Conservation (phyloP, 1,140 invertebrate genomes). For the Drosophila carrolli region DNA sequence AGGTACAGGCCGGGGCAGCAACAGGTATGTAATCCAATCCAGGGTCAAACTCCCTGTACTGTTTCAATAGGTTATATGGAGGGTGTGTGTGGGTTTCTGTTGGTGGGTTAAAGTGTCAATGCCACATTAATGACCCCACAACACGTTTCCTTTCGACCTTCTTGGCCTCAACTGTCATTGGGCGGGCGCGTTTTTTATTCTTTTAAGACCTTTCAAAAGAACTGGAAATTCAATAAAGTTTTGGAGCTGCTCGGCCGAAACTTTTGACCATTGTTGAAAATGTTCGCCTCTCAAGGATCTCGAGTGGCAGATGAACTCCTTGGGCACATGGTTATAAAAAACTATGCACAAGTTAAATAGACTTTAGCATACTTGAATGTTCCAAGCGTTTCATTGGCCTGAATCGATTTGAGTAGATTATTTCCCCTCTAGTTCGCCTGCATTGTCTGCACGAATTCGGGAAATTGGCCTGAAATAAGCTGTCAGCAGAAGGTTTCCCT, state of each 20-base stretch:
- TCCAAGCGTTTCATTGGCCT: not conserved
- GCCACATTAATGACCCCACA: no score
- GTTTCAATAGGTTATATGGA: not conserved
- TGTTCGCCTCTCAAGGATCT: slow-evolving; percentile 11
- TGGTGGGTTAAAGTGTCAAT: no score
- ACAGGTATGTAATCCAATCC: slow-evolving; percentile 69
- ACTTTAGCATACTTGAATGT: slow-evolving; percentile 6
- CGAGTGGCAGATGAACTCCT: slow-evolving; percentile 9
- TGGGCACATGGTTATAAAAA: slow-evolving; percentile 1
- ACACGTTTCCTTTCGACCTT: slow-evolving; percentile 5
- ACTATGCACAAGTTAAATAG: slow-evolving; percentile 39
- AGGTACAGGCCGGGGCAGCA: slow-evolving; percentile 79
- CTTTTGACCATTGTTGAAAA: slow-evolving; percentile 37
- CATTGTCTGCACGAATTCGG: slow-evolving; percentile 8
- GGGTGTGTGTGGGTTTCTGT: slow-evolving; percentile 1
- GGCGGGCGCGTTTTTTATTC: not conserved
- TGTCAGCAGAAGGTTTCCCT: not conserved
- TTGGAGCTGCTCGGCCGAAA: slow-evolving; percentile 15
- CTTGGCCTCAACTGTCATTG: not conserved
- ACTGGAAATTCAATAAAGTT: slow-evolving; percentile 29
- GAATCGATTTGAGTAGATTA: slow-evolving; percentile 9
- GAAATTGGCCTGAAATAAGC: slow-evolving; percentile 16
- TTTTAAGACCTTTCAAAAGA: slow-evolving; percentile 5
- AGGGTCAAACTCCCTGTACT: not conserved
- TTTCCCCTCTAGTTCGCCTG: not conserved